A percentile compares a stretch with the other conserved stretches of the same genome.
phyloP scores from a whole-genome alignment of 2,797 vertebrate genomes.

The Crenichthys baileyi region DNA sequence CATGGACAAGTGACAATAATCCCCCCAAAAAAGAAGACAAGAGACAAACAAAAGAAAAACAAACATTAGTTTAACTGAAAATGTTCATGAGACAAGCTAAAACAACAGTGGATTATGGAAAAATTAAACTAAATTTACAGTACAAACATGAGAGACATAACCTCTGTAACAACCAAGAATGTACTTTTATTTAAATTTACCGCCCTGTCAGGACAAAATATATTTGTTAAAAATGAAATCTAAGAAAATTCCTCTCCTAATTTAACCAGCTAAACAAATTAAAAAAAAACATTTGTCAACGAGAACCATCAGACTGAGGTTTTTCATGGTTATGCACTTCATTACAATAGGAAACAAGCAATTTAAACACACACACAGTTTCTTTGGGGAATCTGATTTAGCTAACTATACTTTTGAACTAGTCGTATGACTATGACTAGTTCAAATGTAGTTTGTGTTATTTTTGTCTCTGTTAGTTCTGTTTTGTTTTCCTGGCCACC shows the following conservation, averaged over 20 bases:
- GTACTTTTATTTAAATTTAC: background rate
- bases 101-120: constrained; percentile 17
- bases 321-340: background rate
- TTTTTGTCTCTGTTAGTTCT: too few species aligned
- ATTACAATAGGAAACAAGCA: background rate
- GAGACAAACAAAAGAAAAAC: constrained; percentile 68
- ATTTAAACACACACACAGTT: background rate
- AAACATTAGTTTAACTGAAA: constrained; percentile 72
- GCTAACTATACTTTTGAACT: background rate
- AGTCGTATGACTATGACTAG: too few species aligned
- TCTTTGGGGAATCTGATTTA: too few species aligned
- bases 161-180: background rate
- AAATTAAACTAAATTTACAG: constrained; percentile 10
- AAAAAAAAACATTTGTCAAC: background rate
- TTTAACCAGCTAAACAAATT: background rate
- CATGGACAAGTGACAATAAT: constrained; percentile 29
- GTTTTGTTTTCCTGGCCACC: too few species aligned
- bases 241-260: background rate
- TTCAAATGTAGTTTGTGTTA: too few species aligned
- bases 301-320: background rate
- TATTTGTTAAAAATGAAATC: background rate
- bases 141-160: background rate
- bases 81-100: constrained; percentile 52
- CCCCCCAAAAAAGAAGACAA: constrained; percentile 55
- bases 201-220: background rate